Percentiles rank a stretch among this genome's conserved stretches.
phyloP scores from a whole-genome alignment of 2,888 invertebrate species.

The Lutraria lutraria region DNA sequence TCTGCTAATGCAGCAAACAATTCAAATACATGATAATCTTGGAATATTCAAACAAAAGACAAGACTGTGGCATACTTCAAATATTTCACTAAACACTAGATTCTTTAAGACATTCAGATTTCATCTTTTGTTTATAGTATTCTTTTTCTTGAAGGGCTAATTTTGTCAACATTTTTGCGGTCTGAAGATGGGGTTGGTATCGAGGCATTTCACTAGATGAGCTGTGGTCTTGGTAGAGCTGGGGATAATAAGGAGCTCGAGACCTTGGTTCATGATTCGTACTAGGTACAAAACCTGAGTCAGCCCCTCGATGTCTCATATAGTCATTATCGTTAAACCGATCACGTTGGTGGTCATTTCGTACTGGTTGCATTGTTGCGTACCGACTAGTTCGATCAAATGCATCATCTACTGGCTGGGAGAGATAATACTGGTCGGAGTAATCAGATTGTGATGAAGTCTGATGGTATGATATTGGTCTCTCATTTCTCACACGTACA shows the following conservation, averaged over 20 bases:
- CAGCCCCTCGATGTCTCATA: slow-evolving; percentile 29
- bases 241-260: slow-evolving; percentile 65
- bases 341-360: slow-evolving; percentile 22
- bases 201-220: slow-evolving; percentile 33
- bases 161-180: slow-evolving; percentile 55
- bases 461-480: slow-evolving; percentile 64
- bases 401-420: slow-evolving; percentile 56
- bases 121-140: slow-evolving; percentile 45
- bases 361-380: slow-evolving; percentile 57
- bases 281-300: slow-evolving; percentile 27
- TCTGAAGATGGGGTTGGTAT: slow-evolving; percentile 66
- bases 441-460: slow-evolving; percentile 39
- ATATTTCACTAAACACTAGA: slow-evolving; percentile 58
- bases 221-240: slow-evolving; percentile 53
- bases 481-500: slow-evolving; percentile 47
- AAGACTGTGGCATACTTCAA: slow-evolving; percentile 11
- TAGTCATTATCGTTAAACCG: slow-evolving; percentile 44
- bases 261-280: slow-evolving; percentile 56
- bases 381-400: slow-evolving; percentile 56
- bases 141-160: slow-evolving; percentile 56
- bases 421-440: slow-evolving; percentile 60
- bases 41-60: neutral
- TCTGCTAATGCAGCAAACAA: neutral
- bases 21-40: neutral
- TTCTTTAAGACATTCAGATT: slow-evolving; percentile 61